A percentile compares a stretch with the other conserved stretches of the same genome.
Evolutionary conservation across 1,140 invertebrate genomes (phyloP).

Genomic region (Philotrypesis tridentata): DNA sequence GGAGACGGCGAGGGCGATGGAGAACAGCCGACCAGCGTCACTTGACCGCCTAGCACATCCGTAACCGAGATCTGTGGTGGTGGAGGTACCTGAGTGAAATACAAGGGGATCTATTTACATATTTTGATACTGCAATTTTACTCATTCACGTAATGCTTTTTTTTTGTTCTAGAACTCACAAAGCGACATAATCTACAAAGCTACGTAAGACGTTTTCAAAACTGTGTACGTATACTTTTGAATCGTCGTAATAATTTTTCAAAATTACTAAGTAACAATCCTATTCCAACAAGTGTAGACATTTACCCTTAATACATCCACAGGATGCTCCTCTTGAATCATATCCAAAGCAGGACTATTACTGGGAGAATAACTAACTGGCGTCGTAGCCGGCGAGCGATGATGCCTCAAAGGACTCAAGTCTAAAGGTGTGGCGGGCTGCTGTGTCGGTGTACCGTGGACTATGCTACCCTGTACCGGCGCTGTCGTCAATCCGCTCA

Average conservation of each 20-base stretch:
- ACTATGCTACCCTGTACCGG: slow-evolving; percentile 71
- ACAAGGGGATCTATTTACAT: slow-evolving; percentile 39
- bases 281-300: background rate
- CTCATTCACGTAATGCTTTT: too few relatives aligned
- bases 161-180: too few relatives aligned
- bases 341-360: slow-evolving; percentile 85
- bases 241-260: background rate
- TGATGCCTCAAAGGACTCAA: slow-evolving; percentile 71
- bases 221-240: background rate
- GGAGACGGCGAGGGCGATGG: slow-evolving; percentile 70
- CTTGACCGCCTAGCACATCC: slow-evolving; percentile 89
- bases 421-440: slow-evolving; percentile 69
- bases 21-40: slow-evolving; percentile 83
- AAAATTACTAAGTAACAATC: background rate
- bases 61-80: slow-evolving; percentile 92
- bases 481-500: slow-evolving; percentile 70
- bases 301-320: slow-evolving; percentile 72
- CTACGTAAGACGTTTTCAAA: background rate
- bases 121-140: slow-evolving; percentile 26
- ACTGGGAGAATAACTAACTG: slow-evolving; percentile 73
- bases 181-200: too few relatives aligned
- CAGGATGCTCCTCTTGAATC: slow-evolving; percentile 87
- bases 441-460: slow-evolving; percentile 72
- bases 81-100: slow-evolving; percentile 75
- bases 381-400: slow-evolving; percentile 72